Percentiles rank a stretch among this genome's conserved stretches.
These are phyloP conservation scores for Agriopis aurantiaria DNA, from an alignment of 2,888 invertebrate species.

Conservation along the genomic window DNA sequence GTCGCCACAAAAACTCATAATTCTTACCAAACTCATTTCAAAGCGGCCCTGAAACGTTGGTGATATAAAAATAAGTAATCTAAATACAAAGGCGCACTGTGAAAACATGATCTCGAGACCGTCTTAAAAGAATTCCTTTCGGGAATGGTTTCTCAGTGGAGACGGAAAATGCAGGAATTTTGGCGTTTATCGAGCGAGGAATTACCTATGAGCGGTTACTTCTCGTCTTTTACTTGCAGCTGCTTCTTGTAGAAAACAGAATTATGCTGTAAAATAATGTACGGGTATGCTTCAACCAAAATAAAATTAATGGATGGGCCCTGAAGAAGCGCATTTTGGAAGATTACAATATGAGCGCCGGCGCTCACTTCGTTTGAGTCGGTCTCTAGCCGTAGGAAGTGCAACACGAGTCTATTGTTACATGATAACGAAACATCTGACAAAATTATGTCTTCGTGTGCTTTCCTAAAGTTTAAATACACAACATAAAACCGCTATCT, in stretches of 20 bases:
- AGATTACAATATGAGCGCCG: too few relatives aligned
- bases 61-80: constrained; percentile 41
- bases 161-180: constrained; percentile 21
- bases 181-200: constrained; percentile 18
- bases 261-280: background rate
- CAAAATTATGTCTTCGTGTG: too few relatives aligned
- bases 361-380: too few relatives aligned
- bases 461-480: too few relatives aligned
- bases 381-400: too few relatives aligned
- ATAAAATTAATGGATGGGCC: too few relatives aligned
- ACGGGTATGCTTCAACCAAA: too few relatives aligned
- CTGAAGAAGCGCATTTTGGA: too few relatives aligned
- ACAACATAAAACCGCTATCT: too few relatives aligned
- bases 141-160: constrained; percentile 22
- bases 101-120: constrained; percentile 28
- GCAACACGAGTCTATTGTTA: too few relatives aligned
- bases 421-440: too few relatives aligned
- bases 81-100: constrained; percentile 33
- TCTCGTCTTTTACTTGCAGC: constrained; percentile 3
- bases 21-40: constrained; percentile 37
- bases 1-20: constrained; percentile 37
- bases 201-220: constrained; percentile 16
- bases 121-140: constrained; percentile 31
- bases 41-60: constrained; percentile 28
- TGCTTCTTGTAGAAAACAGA: background rate